Conservation (phyloP, 2,113 vertebrate genomes). For the Orthonyx spaldingii region DNA sequence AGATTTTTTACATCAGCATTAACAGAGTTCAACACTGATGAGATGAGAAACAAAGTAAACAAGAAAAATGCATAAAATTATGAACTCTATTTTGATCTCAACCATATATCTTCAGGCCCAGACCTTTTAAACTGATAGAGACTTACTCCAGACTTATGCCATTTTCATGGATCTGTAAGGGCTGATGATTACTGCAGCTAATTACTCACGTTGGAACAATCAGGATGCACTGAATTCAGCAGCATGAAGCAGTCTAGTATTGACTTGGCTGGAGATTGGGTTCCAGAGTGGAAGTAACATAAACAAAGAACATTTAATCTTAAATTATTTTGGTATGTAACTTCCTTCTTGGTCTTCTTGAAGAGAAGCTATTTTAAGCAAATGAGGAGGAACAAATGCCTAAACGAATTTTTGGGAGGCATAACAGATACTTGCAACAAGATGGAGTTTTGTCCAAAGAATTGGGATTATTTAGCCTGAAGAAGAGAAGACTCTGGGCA, state of each 20-base stretch:
- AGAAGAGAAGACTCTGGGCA: background rate
- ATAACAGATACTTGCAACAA: background rate
- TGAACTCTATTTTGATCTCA: background rate
- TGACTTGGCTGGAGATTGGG: background rate
- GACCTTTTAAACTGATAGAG: background rate
- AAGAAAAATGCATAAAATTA: background rate
- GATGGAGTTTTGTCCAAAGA: background rate
- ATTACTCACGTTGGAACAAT: background rate
- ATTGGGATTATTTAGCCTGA: too few species aligned
- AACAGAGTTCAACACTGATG: background rate
- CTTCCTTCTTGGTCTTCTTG: background rate
- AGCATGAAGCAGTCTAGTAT: background rate
- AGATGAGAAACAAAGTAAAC: background rate
- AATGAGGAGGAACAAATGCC: background rate
- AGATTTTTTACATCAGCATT: background rate
- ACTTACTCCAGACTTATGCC: background rate
- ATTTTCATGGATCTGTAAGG: background rate
- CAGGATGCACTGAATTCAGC: background rate
- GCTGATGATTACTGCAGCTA: background rate
- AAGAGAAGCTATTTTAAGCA: background rate
- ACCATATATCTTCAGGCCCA: background rate
- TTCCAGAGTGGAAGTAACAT: background rate
- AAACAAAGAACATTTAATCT: background rate
- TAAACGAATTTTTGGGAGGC: background rate
- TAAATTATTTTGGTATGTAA: background rate